Evolutionary conservation across 2,113 vertebrate species (phyloP), one percentile per base, ranked within the genome.

Genomic region (Fulica atra): DNA sequence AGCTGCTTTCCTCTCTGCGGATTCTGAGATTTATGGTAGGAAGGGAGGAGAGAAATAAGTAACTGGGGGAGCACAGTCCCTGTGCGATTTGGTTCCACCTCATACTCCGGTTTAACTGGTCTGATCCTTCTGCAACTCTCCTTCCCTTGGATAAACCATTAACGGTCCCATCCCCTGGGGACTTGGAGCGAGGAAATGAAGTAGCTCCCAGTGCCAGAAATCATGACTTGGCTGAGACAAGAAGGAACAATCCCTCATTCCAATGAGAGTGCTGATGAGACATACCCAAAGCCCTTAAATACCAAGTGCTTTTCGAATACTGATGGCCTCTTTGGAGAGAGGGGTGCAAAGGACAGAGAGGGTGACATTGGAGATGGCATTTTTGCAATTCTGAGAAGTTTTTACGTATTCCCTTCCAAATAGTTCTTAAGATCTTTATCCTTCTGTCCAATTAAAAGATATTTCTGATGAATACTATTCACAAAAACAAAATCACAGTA

Each of bases 1-100:
- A 95, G 83, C 79, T 79, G 83, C 54, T 95, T 95, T 93, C 50
- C 31, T 31, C 19, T 13, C 79, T 95, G 88, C 56, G 14, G 76
- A 88, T 88, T 77, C 44, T 90, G 80, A 94, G 88, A 94, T 94
- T 97, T 93, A 93, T 51, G 19, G 64, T 63, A 80, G 25, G 57
- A 92, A 92, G 66, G 18, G 16, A 86, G 40, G 12, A 40, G 17
- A 81, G 26, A 70, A 94, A 92, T 57, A 69, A 89, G 68, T 29
- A 91, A 53, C 11, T 2, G 2, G 21, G 44, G 28, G 60, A 56
- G 24, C 4, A 5, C 77, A 60, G 44, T 21, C 65, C 40, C n/a
- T 53, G 3, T 81, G 13, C 26, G 7, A 15, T 40, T 80, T 48
- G 38, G 71, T 84, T 78, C 59, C 12, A 94, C 44, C n/a, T 86